Base-by-base conservation (phyloP, 2,888 invertebrate genomes). In the Cordilura impudica region DNA sequence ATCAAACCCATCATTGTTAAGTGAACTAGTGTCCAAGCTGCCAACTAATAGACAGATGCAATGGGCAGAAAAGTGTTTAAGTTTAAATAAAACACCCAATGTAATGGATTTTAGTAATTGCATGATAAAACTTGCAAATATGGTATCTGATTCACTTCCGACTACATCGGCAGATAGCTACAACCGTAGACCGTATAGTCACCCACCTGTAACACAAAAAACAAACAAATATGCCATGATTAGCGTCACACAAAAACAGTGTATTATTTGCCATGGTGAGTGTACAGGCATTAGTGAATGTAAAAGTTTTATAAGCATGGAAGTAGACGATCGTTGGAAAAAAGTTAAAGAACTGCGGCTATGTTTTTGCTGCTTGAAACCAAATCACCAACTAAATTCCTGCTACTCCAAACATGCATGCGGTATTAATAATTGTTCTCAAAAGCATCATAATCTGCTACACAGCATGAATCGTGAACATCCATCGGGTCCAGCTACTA, bases 21-120 rank as follows among this genome's bases (percentile, higher is more conserved):
- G 71, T 12, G 61, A 31, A 53, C 12, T 71, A 14, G 71, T 71
- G 6, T n/a, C 60, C 8, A 71, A 71, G 16, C 16, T 51, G n/a
- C 53, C 71, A n/a, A 35, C 16, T 4, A 61, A 12, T 29, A 16
- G 35, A 35, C 65, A 65, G 31, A 65, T 65, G 51, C 51, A 65
- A 19, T 65, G 65, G 65, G 65, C 65, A 10, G 65, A 65, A 18
- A 49, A 51, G 16, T 51, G 51, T 51, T 12, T 51, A 10, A 26
- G 19, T n/a, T n/a, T 51, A 43, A 51, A 26, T 10, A 14, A 26
- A 5, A 19, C 19, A 8, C 14, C 56, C 7, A 47, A 23, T 31
- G 19, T 69, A 29, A 5, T 47, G 5, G 69, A 69, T 18, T 69
- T 53, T 18, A 43, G 51, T 12, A 23, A 26, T 16, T 21, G 23